Evolutionary conservation across 2,797 vertebrate genomes (phyloP).

Genomic region (Argya squamiceps): DNA sequence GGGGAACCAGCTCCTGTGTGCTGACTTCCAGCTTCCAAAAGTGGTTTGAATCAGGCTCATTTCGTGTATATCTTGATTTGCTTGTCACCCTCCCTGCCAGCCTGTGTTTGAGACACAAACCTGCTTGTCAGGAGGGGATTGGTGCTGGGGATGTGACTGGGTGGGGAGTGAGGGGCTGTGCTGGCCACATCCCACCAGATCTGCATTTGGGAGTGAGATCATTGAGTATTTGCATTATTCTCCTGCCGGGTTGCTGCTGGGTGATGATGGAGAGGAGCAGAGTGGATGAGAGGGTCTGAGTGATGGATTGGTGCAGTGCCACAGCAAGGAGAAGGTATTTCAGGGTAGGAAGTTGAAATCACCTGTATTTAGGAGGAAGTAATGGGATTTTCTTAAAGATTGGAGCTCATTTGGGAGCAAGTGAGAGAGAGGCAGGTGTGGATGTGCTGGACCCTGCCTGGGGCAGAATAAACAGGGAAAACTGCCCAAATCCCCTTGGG

Average conservation of each 20-base stretch:
- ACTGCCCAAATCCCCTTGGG: rapidly evolving
- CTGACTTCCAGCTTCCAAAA: not conserved
- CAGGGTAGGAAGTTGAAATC: not conserved
- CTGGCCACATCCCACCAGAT: not conserved
- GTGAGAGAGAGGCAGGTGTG: not conserved
- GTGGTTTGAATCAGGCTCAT: not conserved
- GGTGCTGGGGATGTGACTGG: not conserved
- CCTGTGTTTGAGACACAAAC: not conserved
- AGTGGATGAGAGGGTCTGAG: not conserved
- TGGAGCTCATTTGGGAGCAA: not conserved
- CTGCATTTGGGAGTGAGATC: not conserved
- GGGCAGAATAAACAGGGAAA: not conserved
- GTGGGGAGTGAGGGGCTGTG: not conserved
- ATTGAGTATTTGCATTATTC: not conserved
- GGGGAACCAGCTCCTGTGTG: not conserved
- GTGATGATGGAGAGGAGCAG: not conserved
- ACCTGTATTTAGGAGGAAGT: not conserved
- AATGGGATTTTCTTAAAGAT: not conserved
- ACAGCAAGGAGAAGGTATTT: not conserved
- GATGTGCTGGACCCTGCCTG: not conserved
- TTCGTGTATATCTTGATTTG: rapidly evolving
- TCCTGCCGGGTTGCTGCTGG: not conserved
- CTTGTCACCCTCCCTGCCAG: not conserved
- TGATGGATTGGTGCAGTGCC: not conserved
- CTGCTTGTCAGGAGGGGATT: not conserved